Conservation (phyloP, 2,797 vertebrate species). For the Gambusia yucatana region DNA sequence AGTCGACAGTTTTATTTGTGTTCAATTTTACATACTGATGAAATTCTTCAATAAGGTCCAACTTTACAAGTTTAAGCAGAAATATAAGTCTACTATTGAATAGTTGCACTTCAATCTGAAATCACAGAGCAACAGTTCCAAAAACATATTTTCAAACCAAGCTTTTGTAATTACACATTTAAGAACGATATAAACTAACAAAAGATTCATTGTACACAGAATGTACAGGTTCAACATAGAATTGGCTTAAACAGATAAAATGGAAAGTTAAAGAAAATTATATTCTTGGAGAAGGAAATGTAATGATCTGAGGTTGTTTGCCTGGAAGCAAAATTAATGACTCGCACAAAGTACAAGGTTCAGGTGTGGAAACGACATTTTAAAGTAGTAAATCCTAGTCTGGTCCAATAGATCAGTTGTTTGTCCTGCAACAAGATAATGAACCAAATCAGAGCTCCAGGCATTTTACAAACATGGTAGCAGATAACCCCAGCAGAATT, state of each 20-base stretch:
- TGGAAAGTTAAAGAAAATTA: neutral
- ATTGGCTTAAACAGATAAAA: neutral
- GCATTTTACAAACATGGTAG: neutral
- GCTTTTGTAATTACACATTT: neutral
- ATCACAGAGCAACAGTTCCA: neutral
- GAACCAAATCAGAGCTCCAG: slow-evolving; percentile 1
- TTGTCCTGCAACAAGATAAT: slow-evolving; percentile 5
- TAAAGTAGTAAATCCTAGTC: neutral
- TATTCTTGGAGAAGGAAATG: neutral
- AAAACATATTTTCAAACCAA: neutral
- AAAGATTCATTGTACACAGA: neutral
- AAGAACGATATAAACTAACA: neutral
- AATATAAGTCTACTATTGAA: neutral
- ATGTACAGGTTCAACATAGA: neutral
- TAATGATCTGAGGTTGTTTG: slow-evolving; percentile 10
- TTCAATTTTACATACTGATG: neutral
- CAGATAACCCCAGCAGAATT: neutral
- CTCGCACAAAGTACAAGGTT: neutral
- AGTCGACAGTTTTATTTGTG: neutral
- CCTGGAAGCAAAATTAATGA: neutral
- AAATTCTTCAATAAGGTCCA: neutral
- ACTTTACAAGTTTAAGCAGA: neutral
- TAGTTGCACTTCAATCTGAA: neutral
- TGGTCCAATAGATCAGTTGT: neutral
- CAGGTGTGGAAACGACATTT: slow-evolving; percentile 3